Evolutionary conservation across 2,113 vertebrate genomes (phyloP), one percentile per base, ranked within the genome.

Genomic region (Sceloporus tristichus): DNA sequence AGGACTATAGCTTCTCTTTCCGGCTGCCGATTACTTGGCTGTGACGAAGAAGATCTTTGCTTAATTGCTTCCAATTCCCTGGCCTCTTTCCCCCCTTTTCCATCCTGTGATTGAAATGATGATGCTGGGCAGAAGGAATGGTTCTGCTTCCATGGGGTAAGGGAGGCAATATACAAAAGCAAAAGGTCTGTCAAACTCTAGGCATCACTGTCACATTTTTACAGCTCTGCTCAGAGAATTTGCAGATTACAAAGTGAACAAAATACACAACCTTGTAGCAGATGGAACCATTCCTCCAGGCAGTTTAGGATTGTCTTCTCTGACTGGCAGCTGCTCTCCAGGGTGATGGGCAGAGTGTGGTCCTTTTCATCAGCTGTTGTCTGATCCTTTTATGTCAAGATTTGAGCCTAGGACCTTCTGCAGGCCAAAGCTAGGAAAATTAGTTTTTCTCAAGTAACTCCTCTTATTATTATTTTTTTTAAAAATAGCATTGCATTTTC

Each of bases 11-110:
- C 59, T 5, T 85, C 38, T 48, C 29, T 76, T 42, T 77, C 40
- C 38, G 65, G 16, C 25, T 48, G 25, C 74, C 74, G 27, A 14
- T 85, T 77, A 59, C 56, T 78, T 77, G 59, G 56, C 84, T 53
- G 59, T 66, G 74, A 77, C 4, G 16, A 85, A 23, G 56, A 77
- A 77, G 84, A 48, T 66, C 25, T 77, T 78, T 77, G 59, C 59
- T 56, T 85, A 85, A 85, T 85, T 85, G 73, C 73, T 85, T 85
- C 66, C 59, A 48, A 48, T 78, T 85, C 56, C 84, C 40, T 85
- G 38, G 73, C 71, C 14, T 65, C 59, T 71, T 71, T 29, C 27
- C 11, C 68, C 68, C 8, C 68, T 23, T 27, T 27, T 23, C 9
- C 40, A n/a, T 25, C 11, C 16, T 40, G 16, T n/a, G 16, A 48